Evolutionary conservation across 2,888 invertebrate genomes (phyloP), one percentile per base, ranked within the genome.

Genomic region (Silvanus unidentatus): DNA sequence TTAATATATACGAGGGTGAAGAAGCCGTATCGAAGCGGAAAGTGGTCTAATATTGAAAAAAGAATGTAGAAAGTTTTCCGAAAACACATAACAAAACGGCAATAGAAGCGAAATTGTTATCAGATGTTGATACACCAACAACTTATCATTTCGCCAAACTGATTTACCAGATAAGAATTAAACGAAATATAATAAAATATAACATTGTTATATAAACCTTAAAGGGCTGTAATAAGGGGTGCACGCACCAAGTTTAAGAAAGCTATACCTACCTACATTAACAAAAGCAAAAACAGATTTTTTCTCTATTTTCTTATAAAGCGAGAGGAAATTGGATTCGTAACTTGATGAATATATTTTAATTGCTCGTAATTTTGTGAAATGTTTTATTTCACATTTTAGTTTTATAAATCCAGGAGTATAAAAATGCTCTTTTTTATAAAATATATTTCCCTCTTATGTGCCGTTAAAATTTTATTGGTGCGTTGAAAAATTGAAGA

Each of bases 161-260:
- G 32, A 32, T 32, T 32, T 32, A 32, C 32, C 4, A 32, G 32
- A 32, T 32, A 32, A 32, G 32, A 32, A 32, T 32, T 12, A n/a
- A 22, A 22, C 22, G 4, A 5, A 10, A 10, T 28, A 28, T 28
- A 28, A 28, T n/a, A n/a, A n/a, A n/a, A 22, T 22, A 22, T 22
- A 22, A 22, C 22, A 22, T 22, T 22, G 22, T 22, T 22, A 22
- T n/a, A n/a, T 32, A 32, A 32, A 32, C n/a, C 32, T 12, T 8
- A 5, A 32, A 32, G 32, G n/a, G 28, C 6, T 32, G 10, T 11
- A 11, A 32, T 32, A 11, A 32, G 32, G 12, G 6, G n/a, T 11
- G 32, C 32, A 32, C 32, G 8, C 32, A 12, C 11, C 5, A 32
- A 32, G 5, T 32, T 12, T 32, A 12, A 32, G 32, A 11, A 32